Conservation (phyloP, 1,140 invertebrate species). For the Trichoplusia ni region DNA sequence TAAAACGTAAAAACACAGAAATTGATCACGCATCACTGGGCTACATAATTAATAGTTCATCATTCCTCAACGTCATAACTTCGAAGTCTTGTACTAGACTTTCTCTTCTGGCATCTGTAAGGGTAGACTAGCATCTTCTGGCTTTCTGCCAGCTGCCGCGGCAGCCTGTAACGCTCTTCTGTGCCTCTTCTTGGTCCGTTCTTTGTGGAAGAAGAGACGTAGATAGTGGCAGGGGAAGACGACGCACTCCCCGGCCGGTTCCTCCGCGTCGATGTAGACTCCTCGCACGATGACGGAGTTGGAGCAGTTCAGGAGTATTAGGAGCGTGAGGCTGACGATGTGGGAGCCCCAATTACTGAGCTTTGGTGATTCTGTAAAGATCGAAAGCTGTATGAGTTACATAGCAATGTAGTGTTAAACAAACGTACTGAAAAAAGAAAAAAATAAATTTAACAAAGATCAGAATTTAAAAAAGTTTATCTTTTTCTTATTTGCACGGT, state of each 20-base stretch:
- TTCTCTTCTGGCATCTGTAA: conserved; percentile 70
- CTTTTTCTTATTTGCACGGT: no score
- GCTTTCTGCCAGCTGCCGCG: conserved; percentile 46
- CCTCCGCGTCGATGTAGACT: conserved; percentile 92
- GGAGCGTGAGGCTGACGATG: conserved; percentile 86
- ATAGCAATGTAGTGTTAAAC: no score
- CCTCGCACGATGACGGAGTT: conserved; percentile 92
- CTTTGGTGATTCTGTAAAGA: conserved; percentile 83
- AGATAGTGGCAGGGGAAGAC: conserved; percentile 91
- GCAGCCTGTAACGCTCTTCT: conserved; percentile 62
- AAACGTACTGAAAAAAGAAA: no score
- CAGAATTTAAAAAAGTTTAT: neutral
- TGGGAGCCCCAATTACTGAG: conserved; percentile 91
- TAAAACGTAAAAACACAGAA: no score
- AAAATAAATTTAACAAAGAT: no score
- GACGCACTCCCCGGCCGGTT: conserved; percentile 89
- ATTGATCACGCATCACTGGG: conserved; percentile 10
- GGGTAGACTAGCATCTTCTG: conserved; percentile 66
- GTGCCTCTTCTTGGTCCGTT: conserved; percentile 83
- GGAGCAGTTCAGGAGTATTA: conserved; percentile 91
- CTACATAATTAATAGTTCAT: no score
- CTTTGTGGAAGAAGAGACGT: conserved; percentile 87
- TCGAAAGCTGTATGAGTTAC: neutral
- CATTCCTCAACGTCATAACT: no score
- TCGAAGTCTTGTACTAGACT: conserved; percentile 46